Base-by-base conservation (phyloP, 2,797 vertebrate species). In the Sebastes iracundus region DNA sequence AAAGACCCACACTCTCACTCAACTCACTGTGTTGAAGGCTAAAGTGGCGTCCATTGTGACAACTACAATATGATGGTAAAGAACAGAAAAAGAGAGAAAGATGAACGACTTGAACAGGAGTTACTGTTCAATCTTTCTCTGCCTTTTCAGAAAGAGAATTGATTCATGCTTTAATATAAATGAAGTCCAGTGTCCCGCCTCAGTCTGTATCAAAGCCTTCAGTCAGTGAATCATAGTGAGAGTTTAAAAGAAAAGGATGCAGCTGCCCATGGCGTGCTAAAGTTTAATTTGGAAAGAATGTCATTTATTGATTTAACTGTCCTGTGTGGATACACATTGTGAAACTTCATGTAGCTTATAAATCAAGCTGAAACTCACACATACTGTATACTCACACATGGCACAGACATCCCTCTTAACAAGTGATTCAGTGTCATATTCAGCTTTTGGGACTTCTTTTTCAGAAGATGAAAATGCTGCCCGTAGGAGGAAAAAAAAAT, bases 261-360 rank as follows among this genome's bases (percentile, higher is more conserved):
- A 25, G 46, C 46, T 49, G 46, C 46, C 3, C 27, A 22, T 64
- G 46, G 22, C 0, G 23, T 60, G 61, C 46, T 16, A 6, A n/a
- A 12, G 27, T 68, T 60, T 23, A 27, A 55, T 42, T 23, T 1
- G 2, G 2, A 72, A 56, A 61, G 7, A 61, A 22, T 30, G 14
- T 1, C 6, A 28, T 72, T 42, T 25, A 83, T 83, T 79, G 67
- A 78, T 79, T 75, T 33, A 69, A 42, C 69, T 35, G 23, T 42
- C 69, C 3, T 52, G 58, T 49, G 7, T 27, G 38, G 66, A 32
- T n/a, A 16, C 64, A 35, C 20, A 16, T 16, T 64, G 27, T 56
- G 53, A 6, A 42, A 27, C 30, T 64, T 69, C 2, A 23, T 59
- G 35, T 16, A 9, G 72, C 7, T n/a, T 35, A 18, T 20, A 32